Base-by-base conservation (phyloP, 2,797 vertebrate species). In the Enteromius trimaculatus region DNA sequence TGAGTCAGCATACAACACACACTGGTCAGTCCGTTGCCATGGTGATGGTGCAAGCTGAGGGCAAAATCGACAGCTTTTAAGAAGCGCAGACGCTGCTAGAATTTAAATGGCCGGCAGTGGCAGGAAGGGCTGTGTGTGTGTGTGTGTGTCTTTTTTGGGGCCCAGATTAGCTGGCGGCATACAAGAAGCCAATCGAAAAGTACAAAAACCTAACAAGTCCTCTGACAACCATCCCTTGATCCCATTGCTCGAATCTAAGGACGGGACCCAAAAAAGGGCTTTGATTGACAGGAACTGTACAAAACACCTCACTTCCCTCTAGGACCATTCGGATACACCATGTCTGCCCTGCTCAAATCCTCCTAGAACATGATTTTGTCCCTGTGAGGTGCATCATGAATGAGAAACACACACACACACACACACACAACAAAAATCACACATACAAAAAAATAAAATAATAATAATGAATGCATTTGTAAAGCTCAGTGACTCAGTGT, bases 1-100 rank as follows among this genome's bases (percentile, higher is more conserved):
- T 93, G 92, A 94, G 92, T 94, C 93, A 94, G 92, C 91, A 88
- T 83, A 87, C 84, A 86, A 87, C 83, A 74, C 83, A 88, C 83
- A 87, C 84, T 85, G 86, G 91, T 90, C 86, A 88, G 84, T 84
- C 83, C 79, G 93, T 94, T 92, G 89, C 93, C 92, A 93, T 94
- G 87, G 92, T 87, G 89, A 94, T 88, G 66, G 87, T 62, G 47
- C 86, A 91, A 90, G 87, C 87, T 85, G 85, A 87, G 87, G 80
- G 87, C 85, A 84, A 83, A 85, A 88, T 85, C 83, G 88, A 89
- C 89, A 88, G 87, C 79, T 69, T 88, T 90, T 90, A 89, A 91
- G 88, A 86, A 87, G 77, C 72, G 77, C 85, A 86, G 85, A 92
- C n/a, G 80, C 84, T 0, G 68, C 5, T 19, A 26, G 91, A 92